Percentiles rank a stretch among this genome's conserved stretches.
Conservation (phyloP, 2,113 vertebrate genomes). For the Sturnira hondurensis region DNA sequence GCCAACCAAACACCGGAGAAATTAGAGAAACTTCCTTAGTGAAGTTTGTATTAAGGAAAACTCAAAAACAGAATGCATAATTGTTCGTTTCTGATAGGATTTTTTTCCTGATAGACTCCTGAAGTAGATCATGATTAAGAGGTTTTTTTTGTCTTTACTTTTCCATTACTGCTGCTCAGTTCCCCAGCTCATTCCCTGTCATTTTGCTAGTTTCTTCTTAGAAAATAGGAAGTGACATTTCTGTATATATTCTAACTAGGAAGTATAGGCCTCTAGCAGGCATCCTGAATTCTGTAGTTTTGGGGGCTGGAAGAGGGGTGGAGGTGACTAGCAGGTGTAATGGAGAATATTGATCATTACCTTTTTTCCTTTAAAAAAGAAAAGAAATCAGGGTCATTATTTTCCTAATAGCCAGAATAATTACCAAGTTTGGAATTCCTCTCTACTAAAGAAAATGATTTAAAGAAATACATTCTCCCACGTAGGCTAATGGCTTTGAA, state of each 20-base stretch:
- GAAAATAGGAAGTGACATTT: not conserved
- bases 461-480: not conserved
- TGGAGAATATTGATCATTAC: not conserved
- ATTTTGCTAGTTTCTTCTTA: not conserved
- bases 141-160: not conserved
- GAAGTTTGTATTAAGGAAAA: conserved; percentile 2
- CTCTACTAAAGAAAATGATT: not conserved
- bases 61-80: conserved; percentile 35
- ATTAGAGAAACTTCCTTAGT: not conserved
- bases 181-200: not conserved
- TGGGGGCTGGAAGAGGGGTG: not conserved
- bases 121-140: not conserved
- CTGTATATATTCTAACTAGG: not conserved
- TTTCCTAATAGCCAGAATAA: not conserved
- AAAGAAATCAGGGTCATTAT: not conserved
- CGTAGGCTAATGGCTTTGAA: not conserved
- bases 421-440: not conserved
- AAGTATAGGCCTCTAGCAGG: not conserved
- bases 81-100: not conserved
- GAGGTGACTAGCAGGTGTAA: not conserved
- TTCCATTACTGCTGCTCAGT: not conserved
- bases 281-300: not conserved
- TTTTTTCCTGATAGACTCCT: not conserved
- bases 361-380: not conserved
- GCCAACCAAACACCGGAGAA: not conserved